Conservation (phyloP, 2,797 vertebrate species). For the Cyprinella venusta region DNA sequence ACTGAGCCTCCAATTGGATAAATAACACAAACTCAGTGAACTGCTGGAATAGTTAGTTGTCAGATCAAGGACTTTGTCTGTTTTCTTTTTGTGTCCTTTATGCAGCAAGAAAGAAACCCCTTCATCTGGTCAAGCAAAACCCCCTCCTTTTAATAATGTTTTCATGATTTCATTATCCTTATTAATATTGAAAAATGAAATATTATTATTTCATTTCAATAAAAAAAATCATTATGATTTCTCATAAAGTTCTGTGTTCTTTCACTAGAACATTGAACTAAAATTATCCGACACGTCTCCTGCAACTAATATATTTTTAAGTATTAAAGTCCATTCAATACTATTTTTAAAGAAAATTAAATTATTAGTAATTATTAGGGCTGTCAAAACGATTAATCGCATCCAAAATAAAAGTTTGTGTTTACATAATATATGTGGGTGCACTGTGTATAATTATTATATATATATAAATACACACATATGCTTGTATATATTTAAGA, state of each 20-base stretch:
- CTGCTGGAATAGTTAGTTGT: conserved; percentile 46
- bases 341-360: not conserved
- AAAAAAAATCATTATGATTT: not conserved
- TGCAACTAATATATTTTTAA: not conserved
- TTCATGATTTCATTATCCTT: no score
- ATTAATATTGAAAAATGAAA: no score
- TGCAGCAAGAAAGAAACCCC: conserved; percentile 76
- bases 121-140: conserved; percentile 78
- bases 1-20: conserved; percentile 50
- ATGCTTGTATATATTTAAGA: no score
- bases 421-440: no score
- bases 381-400: no score
- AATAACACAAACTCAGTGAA: conserved; percentile 50
- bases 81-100: conserved; percentile 45
- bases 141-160: conserved; percentile 76
- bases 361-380: no score
- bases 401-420: no score
- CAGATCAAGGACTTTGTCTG: conserved; percentile 42
- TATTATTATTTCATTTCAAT: no score
- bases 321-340: not conserved
- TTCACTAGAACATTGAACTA: not conserved
- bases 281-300: not conserved
- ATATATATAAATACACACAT: no score
- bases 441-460: no score
- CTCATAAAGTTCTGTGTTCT: not conserved